phyloP scores from a whole-genome alignment of 92 coral and sea anemone genomes.

The Phenganax marumi region DNA sequence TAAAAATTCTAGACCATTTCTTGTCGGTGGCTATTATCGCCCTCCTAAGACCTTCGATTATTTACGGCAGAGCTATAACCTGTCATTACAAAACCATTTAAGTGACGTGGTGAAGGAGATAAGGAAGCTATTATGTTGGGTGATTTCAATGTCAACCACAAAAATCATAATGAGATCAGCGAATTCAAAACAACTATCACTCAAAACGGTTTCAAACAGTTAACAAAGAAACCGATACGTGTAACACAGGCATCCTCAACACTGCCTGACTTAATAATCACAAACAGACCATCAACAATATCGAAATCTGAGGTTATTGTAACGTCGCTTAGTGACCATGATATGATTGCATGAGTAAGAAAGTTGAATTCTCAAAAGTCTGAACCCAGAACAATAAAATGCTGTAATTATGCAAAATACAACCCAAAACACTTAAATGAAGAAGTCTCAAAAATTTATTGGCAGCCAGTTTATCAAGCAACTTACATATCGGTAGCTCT shows the following conservation, averaged over 20 bases:
- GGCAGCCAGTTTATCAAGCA: background rate
- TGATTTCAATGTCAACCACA: slow-evolving; percentile 24
- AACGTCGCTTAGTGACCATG: slow-evolving; percentile 7
- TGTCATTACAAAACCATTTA: slow-evolving; percentile 17
- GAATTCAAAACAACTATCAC: slow-evolving; percentile 25
- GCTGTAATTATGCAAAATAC: slow-evolving; percentile 2
- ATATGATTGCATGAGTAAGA: background rate
- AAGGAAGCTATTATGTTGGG: slow-evolving; percentile 19
- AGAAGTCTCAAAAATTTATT: background rate
- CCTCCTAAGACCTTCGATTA: slow-evolving; percentile 14
- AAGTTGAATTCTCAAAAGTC: background rate
- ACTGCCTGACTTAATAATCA: slow-evolving; percentile 16
- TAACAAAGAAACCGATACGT: slow-evolving; percentile 8
- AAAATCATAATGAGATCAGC: slow-evolving; percentile 12
- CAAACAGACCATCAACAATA: slow-evolving; percentile 24
- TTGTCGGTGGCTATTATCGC: slow-evolving; percentile 18
- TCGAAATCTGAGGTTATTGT: background rate
- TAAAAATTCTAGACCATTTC: slow-evolving; percentile 5
- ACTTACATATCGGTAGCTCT: background rate
- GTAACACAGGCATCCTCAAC: slow-evolving; percentile 13
- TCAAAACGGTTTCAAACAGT: slow-evolving; percentile 15
- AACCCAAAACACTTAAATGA: background rate
- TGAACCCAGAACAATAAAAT: background rate
- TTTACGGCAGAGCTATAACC: background rate
- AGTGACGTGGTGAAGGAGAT: slow-evolving; percentile 9